phyloP scores from a whole-genome alignment of 2,797 vertebrate genomes.

The Lophotriccus pileatus region DNA sequence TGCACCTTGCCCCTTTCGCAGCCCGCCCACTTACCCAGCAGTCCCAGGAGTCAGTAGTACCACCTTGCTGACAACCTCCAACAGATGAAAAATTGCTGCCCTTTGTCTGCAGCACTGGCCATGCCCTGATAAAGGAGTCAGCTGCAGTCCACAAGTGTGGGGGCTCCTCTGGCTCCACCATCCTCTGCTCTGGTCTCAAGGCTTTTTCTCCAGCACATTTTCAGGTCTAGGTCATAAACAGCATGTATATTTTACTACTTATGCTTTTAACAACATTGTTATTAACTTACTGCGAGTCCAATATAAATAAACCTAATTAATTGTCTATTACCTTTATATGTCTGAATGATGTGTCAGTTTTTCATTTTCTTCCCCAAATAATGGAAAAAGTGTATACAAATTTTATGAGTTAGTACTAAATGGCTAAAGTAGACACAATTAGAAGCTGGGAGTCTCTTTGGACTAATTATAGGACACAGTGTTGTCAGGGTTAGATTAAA shows the following conservation, averaged over 20 bases:
- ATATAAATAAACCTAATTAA: not conserved
- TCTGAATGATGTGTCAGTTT: not conserved
- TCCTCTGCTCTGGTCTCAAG: not conserved
- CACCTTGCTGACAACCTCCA: not conserved
- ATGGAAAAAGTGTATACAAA: not conserved
- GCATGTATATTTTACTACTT: fast-evolving
- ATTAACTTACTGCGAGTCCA: not conserved
- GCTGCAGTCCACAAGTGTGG: fast-evolving
- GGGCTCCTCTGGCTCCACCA: not conserved
- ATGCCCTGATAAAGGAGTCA: not conserved
- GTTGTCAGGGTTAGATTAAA: no score
- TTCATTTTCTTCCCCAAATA: not conserved
- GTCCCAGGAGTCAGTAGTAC: not conserved
- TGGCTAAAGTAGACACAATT: not conserved
- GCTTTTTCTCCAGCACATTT: not conserved
- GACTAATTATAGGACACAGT: not conserved
- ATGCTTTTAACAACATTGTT: not conserved
- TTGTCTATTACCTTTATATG: not conserved
- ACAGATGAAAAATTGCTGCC: not conserved
- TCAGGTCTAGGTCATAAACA: not conserved
- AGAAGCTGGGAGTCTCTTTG: not conserved
- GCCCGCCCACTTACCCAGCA: not conserved
- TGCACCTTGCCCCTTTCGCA: not conserved
- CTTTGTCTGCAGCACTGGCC: fast-evolving
- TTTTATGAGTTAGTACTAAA: not conserved